phyloP scores from a whole-genome alignment of 1,140 invertebrate genomes.

The Bombus waltoni region DNA sequence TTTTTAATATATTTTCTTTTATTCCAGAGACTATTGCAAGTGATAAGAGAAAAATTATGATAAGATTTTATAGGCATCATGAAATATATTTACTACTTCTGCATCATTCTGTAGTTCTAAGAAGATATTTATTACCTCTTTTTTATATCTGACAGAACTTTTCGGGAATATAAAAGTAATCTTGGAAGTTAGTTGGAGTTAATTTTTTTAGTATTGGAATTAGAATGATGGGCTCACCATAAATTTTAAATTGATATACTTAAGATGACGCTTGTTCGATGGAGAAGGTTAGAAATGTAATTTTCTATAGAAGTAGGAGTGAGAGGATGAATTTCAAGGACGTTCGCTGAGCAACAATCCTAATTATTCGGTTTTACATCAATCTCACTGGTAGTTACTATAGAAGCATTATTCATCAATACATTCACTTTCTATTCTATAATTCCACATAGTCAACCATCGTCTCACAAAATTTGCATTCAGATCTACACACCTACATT shows the following conservation, averaged over 20 bases:
- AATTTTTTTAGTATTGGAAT: too few species aligned
- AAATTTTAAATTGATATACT: background rate
- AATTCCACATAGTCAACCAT: background rate
- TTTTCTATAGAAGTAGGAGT: background rate
- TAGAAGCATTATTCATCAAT: conserved; percentile 6
- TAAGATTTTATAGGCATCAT: too few species aligned
- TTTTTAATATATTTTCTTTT: too few species aligned
- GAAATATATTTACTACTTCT: too few species aligned
- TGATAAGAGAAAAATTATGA: background rate
- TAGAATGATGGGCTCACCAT: too few species aligned
- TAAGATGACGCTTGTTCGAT: background rate
- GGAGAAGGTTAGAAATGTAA: too few species aligned
- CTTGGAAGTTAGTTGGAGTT: too few species aligned
- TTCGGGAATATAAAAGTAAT: too few species aligned
- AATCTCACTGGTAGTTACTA: background rate
- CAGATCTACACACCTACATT: background rate
- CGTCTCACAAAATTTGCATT: background rate
- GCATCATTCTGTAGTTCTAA: too few species aligned
- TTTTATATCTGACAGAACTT: too few species aligned
- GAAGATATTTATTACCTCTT: too few species aligned
- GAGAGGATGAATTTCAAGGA: conserved; percentile 22
- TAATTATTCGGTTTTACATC: conserved; percentile 3
- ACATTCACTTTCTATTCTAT: conserved; percentile 10
- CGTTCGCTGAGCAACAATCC: background rate
- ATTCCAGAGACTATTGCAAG: too few species aligned